A percentile compares a stretch with the other conserved stretches of the same genome.
These are phyloP conservation scores for Caenorhabditis inopinata DNA, from an alignment of 1,140 invertebrate genomes.

Conservation along the genomic window DNA sequence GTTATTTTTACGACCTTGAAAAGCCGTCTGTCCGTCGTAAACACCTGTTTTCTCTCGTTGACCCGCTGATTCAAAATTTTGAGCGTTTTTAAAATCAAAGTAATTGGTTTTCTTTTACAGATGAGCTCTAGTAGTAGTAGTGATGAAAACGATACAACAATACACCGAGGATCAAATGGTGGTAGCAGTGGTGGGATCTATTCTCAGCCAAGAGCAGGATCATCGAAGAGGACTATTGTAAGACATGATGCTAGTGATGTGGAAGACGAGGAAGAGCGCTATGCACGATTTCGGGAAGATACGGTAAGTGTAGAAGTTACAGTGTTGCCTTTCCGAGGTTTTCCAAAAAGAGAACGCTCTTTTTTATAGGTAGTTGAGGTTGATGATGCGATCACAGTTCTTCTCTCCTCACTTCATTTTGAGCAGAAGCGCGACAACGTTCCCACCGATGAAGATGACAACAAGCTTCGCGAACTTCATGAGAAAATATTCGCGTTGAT, in stretches of 20 bases:
- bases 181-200: neutral
- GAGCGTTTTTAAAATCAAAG: no score
- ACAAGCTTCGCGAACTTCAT: neutral
- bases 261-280: neutral
- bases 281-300: neutral
- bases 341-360: neutral
- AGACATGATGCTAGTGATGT: neutral
- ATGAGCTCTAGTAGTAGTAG: slow-evolving; percentile 24
- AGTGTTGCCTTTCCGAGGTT: no score
- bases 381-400: neutral
- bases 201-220: neutral
- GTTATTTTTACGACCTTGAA: neutral
- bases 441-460: slow-evolving; percentile 22
- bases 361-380: neutral
- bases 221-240: neutral
- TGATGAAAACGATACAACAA: slow-evolving; percentile 12
- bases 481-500: slow-evolving; percentile 5
- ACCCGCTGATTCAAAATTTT: no score
- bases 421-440: neutral
- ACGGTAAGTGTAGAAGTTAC: neutral
- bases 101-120: no score
- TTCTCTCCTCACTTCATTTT: neutral
- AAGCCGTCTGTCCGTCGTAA: neutral
- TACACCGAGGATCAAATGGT: neutral
- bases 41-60: neutral